These are phyloP conservation scores for Stenopsyche tienmushanensis DNA, from an alignment of 1,140 invertebrate species.

Conservation along the genomic window DNA sequence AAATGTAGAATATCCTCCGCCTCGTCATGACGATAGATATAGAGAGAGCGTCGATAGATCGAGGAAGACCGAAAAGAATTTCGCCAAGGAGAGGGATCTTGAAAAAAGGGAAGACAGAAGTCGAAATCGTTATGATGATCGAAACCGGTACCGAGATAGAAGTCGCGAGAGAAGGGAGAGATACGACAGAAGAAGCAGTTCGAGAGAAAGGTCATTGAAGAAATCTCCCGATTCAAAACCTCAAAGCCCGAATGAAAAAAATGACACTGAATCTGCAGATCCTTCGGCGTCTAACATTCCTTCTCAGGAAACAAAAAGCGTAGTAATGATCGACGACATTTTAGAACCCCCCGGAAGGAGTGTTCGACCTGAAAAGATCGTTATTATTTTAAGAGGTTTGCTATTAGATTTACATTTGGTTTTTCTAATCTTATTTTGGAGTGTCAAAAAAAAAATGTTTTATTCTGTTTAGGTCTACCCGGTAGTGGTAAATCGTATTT, in stretches of 20 bases:
- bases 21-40: conserved; percentile 35
- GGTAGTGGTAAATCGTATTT: conserved; percentile 88
- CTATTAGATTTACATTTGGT: conserved; percentile 14
- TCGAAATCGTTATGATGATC: conserved; percentile 43
- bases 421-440: neutral
- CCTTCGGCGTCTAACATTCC: neutral
- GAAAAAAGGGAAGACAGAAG: conserved; percentile 39
- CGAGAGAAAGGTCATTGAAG: conserved; percentile 12
- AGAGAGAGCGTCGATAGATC: conserved; percentile 40
- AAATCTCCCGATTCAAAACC: conserved; percentile 8
- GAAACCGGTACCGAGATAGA: conserved; percentile 43
- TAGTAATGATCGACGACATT: conserved; percentile 80
- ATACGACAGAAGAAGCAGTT: conserved; percentile 42
- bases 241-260: neutral
- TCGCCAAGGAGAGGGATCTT: conserved; percentile 19
- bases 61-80: conserved; percentile 34
- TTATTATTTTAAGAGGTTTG: conserved; percentile 81
- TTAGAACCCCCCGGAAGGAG: conserved; percentile 71
- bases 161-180: conserved; percentile 36
- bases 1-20: conserved; percentile 16
- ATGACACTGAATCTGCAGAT: conserved; percentile 45
- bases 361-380: conserved; percentile 78
- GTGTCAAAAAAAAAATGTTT: neutral
- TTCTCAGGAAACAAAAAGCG: conserved; percentile 46
- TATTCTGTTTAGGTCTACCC: conserved; percentile 64